Evolutionary conservation across 2,113 vertebrate genomes (phyloP).

Genomic region (Felis chaus): DNA sequence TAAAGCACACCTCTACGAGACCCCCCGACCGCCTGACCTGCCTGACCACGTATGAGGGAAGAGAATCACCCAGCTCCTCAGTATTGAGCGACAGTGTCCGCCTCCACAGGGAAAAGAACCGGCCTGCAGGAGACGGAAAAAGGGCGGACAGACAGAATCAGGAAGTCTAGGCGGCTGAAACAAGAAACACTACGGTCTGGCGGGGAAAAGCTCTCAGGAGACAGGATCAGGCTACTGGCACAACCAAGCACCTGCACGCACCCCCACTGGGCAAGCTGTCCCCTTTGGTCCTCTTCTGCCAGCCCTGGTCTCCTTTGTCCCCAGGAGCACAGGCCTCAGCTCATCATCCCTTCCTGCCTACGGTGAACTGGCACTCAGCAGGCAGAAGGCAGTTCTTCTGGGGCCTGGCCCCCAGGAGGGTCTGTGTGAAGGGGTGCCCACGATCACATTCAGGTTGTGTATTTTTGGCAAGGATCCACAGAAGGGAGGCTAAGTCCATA

Average conservation of each 20-base stretch:
- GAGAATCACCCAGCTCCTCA: not conserved
- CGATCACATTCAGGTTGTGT: not conserved
- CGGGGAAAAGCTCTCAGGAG: no score
- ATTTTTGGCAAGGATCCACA: not conserved
- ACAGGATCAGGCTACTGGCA: not conserved
- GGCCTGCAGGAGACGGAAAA: not conserved
- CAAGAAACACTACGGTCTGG: not conserved
- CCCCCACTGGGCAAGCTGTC: no score
- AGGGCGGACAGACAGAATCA: not conserved
- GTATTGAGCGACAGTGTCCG: not conserved
- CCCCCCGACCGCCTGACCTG: not conserved
- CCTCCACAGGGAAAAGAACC: not conserved
- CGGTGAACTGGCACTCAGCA: not conserved
- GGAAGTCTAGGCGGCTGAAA: not conserved
- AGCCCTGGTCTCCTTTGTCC: no score
- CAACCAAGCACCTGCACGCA: not conserved
- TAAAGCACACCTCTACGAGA: not conserved
- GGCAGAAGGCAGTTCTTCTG: not conserved
- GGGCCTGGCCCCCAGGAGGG: not conserved
- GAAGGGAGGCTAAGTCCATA: not conserved
- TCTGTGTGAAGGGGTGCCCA: not conserved
- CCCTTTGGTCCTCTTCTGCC: not conserved
- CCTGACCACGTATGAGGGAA: not conserved
- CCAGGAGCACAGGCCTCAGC: not conserved
- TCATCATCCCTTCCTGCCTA: not conserved